Evolutionary conservation across 2,113 vertebrate genomes (phyloP).

Genomic region (Cyprinodon brontotheroides): DNA sequence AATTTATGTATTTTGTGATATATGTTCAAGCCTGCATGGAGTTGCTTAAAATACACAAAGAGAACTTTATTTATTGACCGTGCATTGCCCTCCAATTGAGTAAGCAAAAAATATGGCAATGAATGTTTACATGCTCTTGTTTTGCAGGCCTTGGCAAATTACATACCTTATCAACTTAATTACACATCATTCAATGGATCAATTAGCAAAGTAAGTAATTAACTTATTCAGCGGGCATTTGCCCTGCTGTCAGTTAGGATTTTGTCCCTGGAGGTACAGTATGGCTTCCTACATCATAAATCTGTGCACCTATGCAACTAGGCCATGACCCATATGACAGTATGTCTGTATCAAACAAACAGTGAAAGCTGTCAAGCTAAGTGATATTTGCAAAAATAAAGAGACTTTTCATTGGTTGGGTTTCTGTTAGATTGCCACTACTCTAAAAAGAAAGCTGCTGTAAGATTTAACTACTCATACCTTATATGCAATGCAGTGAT

Average conservation of each 20-base stretch:
- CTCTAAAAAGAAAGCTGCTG: background rate
- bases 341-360: background rate
- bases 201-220: slow-evolving; percentile 1
- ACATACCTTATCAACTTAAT: slow-evolving; percentile 1
- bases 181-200: background rate
- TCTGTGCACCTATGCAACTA: background rate
- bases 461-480: too few species aligned
- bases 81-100: background rate
- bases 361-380: background rate
- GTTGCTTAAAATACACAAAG: background rate
- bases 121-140: background rate
- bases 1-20: too few species aligned
- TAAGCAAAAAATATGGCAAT: background rate
- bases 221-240: background rate
- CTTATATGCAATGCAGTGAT: background rate
- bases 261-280: background rate
- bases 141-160: background rate
- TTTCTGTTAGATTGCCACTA: background rate
- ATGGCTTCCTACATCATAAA: background rate
- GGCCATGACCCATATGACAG: background rate
- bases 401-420: background rate
- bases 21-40: background rate
- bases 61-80: background rate
- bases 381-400: background rate
- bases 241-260: background rate